Base-by-base conservation (phyloP, 2,113 vertebrate species). In the Gymnorhina tibicen region DNA sequence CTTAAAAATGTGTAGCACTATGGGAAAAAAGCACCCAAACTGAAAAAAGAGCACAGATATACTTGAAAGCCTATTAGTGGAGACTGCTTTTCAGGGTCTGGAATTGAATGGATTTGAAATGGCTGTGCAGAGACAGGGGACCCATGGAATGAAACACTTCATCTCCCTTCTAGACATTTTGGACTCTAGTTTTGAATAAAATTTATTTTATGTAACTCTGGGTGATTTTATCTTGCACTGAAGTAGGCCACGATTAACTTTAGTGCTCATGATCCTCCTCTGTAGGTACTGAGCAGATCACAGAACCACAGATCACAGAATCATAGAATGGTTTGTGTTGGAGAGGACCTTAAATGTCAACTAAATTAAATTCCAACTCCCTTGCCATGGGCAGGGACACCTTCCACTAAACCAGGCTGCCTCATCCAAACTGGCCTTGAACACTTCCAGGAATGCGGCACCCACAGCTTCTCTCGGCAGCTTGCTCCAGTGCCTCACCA, bases 121-220 rank as follows among this genome's bases (percentile, higher is more conserved):
- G 32, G 9, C 11, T 14, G 23, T 21, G 27, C 4, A 39, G 28
- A 44, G 32, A 44, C 32, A 55, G 13, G 3, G 14, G 2, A 60
- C 7, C 1, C 2, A 4, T 1, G 3, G 47, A 79, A 69, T 4
- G 7, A 73, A 37, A 1, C 0, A 3, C 33, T 39, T 78, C 10
- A 23, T 46, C 7, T 91, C 11, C 16, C 3, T 81, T 35, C 12
- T 33, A 49, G n/a, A 35, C 3, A 5, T 35, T 89, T 56, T 14
- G 3, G 2, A 16, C 22, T 69, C 5, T 18, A 49, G 8, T 49
- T 76, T 68, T 49, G 22, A 33, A 30, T 59, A 55, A 28, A 23
- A 73, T 73, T 35, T 67, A 46, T 68, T 92, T 60, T 52, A 13
- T 23, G 3, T 11, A 46, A 37, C 24, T 88, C 28, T 49, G 17